Evolutionary conservation across 2,888 invertebrate genomes (phyloP), one percentile per base, ranked within the genome.

Genomic region (Macrophya annulata): DNA sequence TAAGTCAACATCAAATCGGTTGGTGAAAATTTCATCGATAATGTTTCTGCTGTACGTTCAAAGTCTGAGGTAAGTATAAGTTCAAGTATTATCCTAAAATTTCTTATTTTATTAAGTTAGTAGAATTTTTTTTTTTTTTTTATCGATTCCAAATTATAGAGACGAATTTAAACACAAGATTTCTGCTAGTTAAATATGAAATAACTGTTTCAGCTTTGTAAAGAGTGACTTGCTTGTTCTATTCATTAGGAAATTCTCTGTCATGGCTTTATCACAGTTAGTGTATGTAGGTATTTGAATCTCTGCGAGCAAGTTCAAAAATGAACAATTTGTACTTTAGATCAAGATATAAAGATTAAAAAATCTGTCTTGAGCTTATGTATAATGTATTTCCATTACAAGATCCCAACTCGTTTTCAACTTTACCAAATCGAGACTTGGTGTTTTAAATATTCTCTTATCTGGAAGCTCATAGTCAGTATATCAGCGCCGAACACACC

Each of bases 401-500:
- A 79, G 48, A 79, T 25, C 21, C 12, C 45, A 25, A 48, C 76
- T 48, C 76, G 76, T 48, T 76, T 76, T 76, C 25, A 45, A 25
- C 48, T 48, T 25, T n/a, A 12, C 48, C 55, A 48, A 31, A 45
- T 40, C 6, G 37, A 40, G 37, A 71, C 15, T 17, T 10, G n/a
- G 40, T 37, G 37, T 9, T n/a, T 40, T 37, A 1, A 71, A 71
- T 71, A 71, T 71, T 40, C 17, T 40, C 31, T 40, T 43, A 40
- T 62, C 71, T n/a, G 9, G 15, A 71, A 43, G 71, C n/a, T 71
- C 17, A 62, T 62, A 8, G 17, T 71, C 37, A 15, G 45, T 12
- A 12, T 15, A 25, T 76, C 72, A 25, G 48, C 25, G 8, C 40
- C 17, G n/a, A 10, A 48, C 15, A 71, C 45, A 55, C 51, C 4